Percentiles rank a stretch among this genome's conserved stretches.
phyloP scores from a whole-genome alignment of 1,140 invertebrate species.

The Littorina saxatilis region DNA sequence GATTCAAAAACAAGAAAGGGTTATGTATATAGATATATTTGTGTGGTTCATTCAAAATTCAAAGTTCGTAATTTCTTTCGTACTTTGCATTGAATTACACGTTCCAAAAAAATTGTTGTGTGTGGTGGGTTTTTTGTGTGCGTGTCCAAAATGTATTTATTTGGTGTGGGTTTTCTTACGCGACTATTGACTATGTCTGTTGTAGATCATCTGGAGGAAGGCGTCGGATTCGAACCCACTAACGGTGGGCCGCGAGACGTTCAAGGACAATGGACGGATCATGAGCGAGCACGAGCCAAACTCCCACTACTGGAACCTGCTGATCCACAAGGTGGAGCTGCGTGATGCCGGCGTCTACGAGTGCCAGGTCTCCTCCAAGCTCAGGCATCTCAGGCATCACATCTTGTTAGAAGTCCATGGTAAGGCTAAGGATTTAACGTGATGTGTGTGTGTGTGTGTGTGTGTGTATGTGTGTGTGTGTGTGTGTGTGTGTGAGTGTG shows the following conservation, averaged over 20 bases:
- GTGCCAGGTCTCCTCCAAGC: constrained; percentile 64
- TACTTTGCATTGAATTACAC: no score
- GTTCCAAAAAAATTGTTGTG: no score
- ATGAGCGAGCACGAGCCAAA: constrained; percentile 46
- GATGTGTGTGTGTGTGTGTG: background rate
- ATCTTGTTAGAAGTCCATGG: constrained; percentile 51
- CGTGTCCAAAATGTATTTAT: no score
- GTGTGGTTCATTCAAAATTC: no score
- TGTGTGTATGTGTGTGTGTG: background rate
- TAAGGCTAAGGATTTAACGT: constrained; percentile 21
- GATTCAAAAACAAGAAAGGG: no score
- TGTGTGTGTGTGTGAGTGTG: background rate
- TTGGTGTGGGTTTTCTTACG: no score
- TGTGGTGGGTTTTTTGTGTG: no score
- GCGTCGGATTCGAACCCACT: constrained; percentile 53
- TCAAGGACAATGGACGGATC: constrained; percentile 46
- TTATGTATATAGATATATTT: no score
- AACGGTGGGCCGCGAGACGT: constrained; percentile 54
- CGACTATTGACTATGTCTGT: no score
- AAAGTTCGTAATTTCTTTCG: no score
- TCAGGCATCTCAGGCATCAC: constrained; percentile 44
- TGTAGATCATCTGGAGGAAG: constrained; percentile 60
- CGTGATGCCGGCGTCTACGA: constrained; percentile 60
- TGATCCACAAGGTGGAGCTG: constrained; percentile 55
- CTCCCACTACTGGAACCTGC: constrained; percentile 55